Evolutionary conservation across 2,888 invertebrate species (phyloP), one percentile per base, ranked within the genome.

Genomic region (Dusona sp.): DNA sequence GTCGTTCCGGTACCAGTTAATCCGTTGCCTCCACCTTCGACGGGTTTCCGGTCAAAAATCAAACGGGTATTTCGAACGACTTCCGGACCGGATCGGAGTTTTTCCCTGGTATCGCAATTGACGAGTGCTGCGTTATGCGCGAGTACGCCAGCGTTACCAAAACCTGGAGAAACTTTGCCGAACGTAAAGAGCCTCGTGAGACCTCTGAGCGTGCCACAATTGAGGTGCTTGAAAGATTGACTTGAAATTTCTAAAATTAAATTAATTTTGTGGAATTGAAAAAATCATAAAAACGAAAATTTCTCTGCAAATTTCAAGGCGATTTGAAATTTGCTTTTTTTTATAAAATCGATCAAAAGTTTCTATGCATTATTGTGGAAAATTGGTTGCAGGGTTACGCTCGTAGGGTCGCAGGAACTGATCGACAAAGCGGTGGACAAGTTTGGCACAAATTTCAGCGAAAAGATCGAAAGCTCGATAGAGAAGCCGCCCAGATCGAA

Each of bases 61-160:
- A 94, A 95, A 86, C 95, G 95, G 89, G 96, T 96, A 74, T 96
- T 96, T 90, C 95, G 96, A 79, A 95, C 95, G 88, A 95, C 95
- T 90, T 95, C 95, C 90, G 95, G 95, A 61, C 94, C 93, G 74
- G 94, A 95, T 87, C 94, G 94, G 77, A 95, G 94, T 89, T 95
- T 95, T 86, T 94, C 95, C 19, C 90, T 95, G 81, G 95, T 96
- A 38, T 95, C 95, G 25, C 96, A 96, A 90, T 92, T 96, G 77
- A 96, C 96, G 33, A 95, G 95, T 74, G 96, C 96, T 0, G 96
- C 96, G 1, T 93, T 96, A 19, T 96, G 96, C 91, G 96, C 96
- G 54, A 95, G 95, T 90, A 95, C 95, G 79, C 96, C 96, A 3
- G 96, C 95, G 42, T 94, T 96, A 87, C 96, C 96, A 25, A 95